Percentiles rank a stretch among this genome's conserved stretches.
Evolutionary conservation across 2,113 vertebrate genomes (phyloP).

Genomic region (Hippocampus abdominalis): DNA sequence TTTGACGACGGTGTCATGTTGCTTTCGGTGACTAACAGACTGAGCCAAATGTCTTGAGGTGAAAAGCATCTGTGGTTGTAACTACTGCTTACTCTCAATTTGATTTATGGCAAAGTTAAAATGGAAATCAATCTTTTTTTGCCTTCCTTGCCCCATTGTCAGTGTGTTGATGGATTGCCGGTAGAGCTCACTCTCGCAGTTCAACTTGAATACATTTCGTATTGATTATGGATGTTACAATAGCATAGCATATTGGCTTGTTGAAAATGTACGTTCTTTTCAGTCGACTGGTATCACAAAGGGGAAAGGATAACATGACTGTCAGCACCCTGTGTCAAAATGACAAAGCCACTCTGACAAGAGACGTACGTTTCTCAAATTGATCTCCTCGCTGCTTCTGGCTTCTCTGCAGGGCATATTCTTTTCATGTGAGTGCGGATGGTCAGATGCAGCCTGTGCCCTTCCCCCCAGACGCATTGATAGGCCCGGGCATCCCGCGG

Average conservation of each 20-base stretch:
- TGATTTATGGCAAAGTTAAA: background rate
- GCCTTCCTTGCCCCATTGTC: too few relatives aligned
- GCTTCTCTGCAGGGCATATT: constrained; percentile 80
- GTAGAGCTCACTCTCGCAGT: background rate
- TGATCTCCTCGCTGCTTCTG: background rate
- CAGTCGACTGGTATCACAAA: background rate
- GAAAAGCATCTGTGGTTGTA: background rate
- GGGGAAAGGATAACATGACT: background rate
- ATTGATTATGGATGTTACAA: background rate
- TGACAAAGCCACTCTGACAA: background rate
- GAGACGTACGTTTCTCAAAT: background rate
- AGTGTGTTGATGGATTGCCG: background rate
- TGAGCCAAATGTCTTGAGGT: background rate
- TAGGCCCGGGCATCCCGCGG: constrained; percentile 89
- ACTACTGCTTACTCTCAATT: background rate
- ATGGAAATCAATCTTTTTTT: background rate
- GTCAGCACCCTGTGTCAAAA: background rate
- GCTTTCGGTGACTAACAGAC: background rate
- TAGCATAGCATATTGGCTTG: background rate
- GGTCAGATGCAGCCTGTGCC: constrained; percentile 98
- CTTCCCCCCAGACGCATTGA: constrained; percentile 91
- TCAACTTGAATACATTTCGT: background rate
- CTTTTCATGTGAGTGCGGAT: constrained; percentile 91
- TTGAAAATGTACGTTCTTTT: background rate
- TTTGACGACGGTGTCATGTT: background rate